Conservation (phyloP, 1,140 invertebrate genomes). For the Habropoda laboriosa region DNA sequence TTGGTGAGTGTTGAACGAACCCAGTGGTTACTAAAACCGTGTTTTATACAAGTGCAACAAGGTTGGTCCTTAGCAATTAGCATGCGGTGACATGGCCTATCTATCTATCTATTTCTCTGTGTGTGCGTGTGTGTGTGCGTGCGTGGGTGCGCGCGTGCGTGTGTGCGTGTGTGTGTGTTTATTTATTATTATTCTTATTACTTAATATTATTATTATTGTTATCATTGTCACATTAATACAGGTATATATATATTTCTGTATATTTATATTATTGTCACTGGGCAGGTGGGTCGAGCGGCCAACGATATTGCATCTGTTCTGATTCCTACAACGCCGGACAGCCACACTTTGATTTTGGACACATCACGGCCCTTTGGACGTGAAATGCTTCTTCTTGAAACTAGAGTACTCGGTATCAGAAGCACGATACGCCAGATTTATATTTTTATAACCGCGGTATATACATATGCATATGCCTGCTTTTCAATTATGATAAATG, state of each 20-base stretch:
- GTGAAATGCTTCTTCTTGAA: slow-evolving; percentile 46
- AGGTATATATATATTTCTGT: slow-evolving; percentile 56
- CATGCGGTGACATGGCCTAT: slow-evolving; percentile 82
- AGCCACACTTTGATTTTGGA: slow-evolving; percentile 57
- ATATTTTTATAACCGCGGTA: slow-evolving; percentile 32
- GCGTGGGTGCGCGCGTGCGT: slow-evolving; percentile 30
- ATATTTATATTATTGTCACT: slow-evolving; percentile 67
- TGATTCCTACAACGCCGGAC: slow-evolving; percentile 47
- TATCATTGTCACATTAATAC: slow-evolving; percentile 57
- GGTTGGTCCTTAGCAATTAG: slow-evolving; percentile 82
- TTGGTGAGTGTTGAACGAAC: slow-evolving; percentile 80
- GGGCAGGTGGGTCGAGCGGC: slow-evolving; percentile 68
- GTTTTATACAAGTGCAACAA: slow-evolving; percentile 82
- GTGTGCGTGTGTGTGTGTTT: slow-evolving; percentile 66
- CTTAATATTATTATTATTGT: slow-evolving; percentile 66
- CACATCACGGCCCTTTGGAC: slow-evolving; percentile 46
- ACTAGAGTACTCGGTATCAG: slow-evolving; percentile 52
- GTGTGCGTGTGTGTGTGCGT: slow-evolving; percentile 65
- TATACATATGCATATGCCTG: slow-evolving; percentile 16
- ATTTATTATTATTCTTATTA: slow-evolving; percentile 67
- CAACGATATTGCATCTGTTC: slow-evolving; percentile 59
- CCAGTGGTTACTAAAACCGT: slow-evolving; percentile 82
- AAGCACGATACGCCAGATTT: slow-evolving; percentile 49
- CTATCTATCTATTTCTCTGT: slow-evolving; percentile 75
- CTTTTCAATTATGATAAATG: slow-evolving; percentile 15